Conservation (phyloP, 2,797 vertebrate genomes). For the Cossypha heuglini region DNA sequence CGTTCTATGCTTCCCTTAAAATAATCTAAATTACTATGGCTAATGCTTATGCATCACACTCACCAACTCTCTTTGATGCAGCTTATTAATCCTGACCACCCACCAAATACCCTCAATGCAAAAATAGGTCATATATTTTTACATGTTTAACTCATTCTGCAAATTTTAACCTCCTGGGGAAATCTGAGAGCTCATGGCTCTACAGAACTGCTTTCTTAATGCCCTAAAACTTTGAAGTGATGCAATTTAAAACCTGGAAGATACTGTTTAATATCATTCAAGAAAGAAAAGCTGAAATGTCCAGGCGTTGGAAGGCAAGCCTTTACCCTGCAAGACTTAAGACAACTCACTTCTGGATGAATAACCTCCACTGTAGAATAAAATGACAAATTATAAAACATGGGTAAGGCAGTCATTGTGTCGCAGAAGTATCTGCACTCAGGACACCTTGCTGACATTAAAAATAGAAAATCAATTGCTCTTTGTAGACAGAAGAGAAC, state of each 20-base stretch:
- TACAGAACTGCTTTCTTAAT: neutral
- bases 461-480: neutral
- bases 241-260: neutral
- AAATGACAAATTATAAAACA: neutral
- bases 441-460: neutral
- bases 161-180: neutral
- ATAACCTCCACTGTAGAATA: neutral
- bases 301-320: neutral
- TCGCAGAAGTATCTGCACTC: neutral
- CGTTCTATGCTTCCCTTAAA: neutral
- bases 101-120: neutral
- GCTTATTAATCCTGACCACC: neutral
- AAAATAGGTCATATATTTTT: conserved; percentile 14
- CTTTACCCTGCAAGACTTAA: neutral
- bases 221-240: neutral
- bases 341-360: neutral
- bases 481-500: neutral
- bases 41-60: neutral
- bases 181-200: neutral
- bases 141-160: neutral
- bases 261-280: neutral
- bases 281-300: neutral
- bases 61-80: neutral
- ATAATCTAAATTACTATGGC: neutral
- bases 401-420: fast-evolving